A percentile compares a stretch with the other conserved stretches of the same genome.
phyloP scores from a whole-genome alignment of 2,113 vertebrate genomes.

The Gorilla gorilla region DNA sequence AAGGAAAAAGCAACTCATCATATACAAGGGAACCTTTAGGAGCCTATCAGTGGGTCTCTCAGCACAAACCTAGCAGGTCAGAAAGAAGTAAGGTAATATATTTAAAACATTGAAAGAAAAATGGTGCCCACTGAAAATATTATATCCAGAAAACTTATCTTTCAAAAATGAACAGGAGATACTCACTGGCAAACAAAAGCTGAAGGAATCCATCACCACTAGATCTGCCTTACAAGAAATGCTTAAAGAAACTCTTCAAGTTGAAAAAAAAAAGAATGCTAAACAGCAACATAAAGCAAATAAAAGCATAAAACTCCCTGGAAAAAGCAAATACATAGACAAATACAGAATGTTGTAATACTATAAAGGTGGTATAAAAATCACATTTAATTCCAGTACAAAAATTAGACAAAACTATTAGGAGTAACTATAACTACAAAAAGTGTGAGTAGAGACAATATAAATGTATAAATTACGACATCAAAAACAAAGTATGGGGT shows the following conservation, averaged over 20 bases:
- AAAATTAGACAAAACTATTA: neutral
- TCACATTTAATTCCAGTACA: neutral
- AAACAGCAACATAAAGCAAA: too few species aligned
- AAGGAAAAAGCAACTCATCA: neutral
- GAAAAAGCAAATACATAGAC: too few species aligned
- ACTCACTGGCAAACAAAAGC: neutral
- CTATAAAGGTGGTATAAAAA: neutral
- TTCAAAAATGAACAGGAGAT: neutral
- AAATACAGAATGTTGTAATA: neutral
- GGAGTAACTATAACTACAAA: neutral
- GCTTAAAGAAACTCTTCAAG: too few species aligned
- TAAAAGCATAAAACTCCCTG: too few species aligned
- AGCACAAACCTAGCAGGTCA: neutral
- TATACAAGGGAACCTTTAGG: too few species aligned
- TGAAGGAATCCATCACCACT: neutral
- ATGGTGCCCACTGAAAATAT: neutral
- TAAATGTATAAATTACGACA: neutral
- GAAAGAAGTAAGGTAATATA: neutral
- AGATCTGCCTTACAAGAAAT: neutral
- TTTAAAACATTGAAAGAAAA: neutral
- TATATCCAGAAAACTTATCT: neutral
- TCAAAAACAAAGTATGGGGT: neutral
- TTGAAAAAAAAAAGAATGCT: too few species aligned
- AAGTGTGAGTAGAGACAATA: neutral
- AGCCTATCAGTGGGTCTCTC: neutral